A percentile compares a stretch with the other conserved stretches of the same genome.
These are phyloP conservation scores for Himalopsyche kuldschensis DNA, from an alignment of 2,888 invertebrate genomes.

Conservation along the genomic window DNA sequence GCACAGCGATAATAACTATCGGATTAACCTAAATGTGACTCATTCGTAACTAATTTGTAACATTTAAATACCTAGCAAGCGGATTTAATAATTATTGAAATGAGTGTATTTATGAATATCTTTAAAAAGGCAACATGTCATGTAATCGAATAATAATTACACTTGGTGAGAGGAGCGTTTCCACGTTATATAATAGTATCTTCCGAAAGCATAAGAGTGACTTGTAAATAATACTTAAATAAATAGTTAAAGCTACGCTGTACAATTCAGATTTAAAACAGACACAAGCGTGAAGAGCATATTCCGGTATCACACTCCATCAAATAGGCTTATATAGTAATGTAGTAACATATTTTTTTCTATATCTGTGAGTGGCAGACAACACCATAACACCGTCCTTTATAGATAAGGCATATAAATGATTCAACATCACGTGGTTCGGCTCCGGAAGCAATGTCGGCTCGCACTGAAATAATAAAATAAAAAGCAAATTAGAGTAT, in stretches of 20 bases:
- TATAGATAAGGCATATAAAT: conserved; percentile 98
- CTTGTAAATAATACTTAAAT: conserved; percentile 28
- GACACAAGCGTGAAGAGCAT: conserved; percentile 4
- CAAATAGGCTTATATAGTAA: conserved; percentile 97
- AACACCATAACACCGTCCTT: conserved; percentile 99
- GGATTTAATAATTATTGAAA: not conserved
- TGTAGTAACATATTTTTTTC: conserved; percentile 99
- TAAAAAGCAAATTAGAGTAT: no score
- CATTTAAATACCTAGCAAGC: not conserved
- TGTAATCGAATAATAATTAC: not conserved
- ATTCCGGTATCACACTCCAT: conserved; percentile 40
- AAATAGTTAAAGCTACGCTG: conserved; percentile 13
- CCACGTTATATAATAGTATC: not conserved
- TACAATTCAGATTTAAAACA: not conserved
- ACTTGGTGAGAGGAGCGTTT: not conserved
- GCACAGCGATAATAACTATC: not conserved
- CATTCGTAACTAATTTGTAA: not conserved
- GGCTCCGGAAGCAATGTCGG: conserved; percentile 99
- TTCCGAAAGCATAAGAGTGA: not conserved
- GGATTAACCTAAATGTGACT: not conserved
- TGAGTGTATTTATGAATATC: not conserved
- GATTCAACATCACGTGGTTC: conserved; percentile 99
- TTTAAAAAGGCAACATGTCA: not conserved
- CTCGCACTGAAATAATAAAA: conserved; percentile 77
- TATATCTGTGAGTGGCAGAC: conserved; percentile 96